Percentiles rank a stretch among this genome's conserved stretches.
phyloP scores from a whole-genome alignment of 2,113 vertebrate species.

The Cephalopterus ornatus region DNA sequence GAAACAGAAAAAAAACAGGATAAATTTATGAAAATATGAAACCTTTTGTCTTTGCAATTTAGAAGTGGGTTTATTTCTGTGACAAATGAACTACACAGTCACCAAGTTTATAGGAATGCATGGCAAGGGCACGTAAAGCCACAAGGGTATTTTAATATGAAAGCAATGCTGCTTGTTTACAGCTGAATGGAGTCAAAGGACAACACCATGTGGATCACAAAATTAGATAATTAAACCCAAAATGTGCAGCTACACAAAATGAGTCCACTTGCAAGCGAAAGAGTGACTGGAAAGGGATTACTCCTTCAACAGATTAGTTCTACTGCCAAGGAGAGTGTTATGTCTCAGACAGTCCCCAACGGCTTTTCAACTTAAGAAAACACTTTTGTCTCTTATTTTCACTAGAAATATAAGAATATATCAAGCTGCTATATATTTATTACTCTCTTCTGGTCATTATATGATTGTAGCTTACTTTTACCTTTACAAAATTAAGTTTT shows the following conservation, averaged over 20 bases:
- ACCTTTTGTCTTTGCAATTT: neutral
- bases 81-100: neutral
- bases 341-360: neutral
- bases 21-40: neutral
- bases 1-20: neutral
- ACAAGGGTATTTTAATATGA: neutral
- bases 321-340: neutral
- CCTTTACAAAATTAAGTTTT: neutral
- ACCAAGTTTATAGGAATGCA: neutral
- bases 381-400: neutral
- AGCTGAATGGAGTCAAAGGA: neutral
- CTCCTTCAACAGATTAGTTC: neutral
- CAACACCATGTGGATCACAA: neutral
- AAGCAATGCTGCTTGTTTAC: neutral
- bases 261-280: neutral
- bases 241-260: neutral
- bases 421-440: neutral
- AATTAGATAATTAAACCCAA: neutral
- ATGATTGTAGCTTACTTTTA: rapidly evolving
- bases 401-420: neutral
- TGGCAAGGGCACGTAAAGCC: neutral
- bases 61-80: neutral
- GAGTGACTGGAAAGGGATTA: neutral
- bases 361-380: neutral
- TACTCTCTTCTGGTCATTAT: neutral